Base-by-base conservation (phyloP, 1,140 invertebrate species). In the Platyscapa corneri region DNA sequence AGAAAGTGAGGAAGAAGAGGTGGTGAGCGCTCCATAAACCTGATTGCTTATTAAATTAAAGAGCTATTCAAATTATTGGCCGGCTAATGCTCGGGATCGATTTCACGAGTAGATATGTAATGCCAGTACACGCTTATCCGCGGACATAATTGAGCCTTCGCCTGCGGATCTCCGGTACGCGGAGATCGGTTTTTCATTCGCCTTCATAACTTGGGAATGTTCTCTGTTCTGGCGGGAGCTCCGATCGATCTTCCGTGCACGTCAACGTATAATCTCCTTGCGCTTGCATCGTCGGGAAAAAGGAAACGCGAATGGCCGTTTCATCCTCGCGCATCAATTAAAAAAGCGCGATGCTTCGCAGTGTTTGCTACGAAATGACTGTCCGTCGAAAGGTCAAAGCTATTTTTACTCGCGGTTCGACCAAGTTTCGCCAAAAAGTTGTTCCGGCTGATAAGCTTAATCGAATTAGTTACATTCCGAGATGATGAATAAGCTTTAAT, bases 21-120 rank as follows among this genome's bases (percentile, higher is more conserved):
- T 16, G 76, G 37, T 23, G 46, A 32, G 10, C 46, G 65, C 20
- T 42, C 42, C 42, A 42, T 82, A 75, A 83, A 83, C 16, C 53
- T 12, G 53, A 83, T 83, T 42, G 70, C 72, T 83, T 76, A 83
- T 83, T 76, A 83, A 75, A 83, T 83, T 76, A 83, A 64, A 83
- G 53, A 46, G 16, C 42, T 53, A 70, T 75, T 60, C 23, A 49
- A 75, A 75, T 82, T 42, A 75, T 60, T 53, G 67, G 0, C 18
- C 10, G 8, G 49, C 70, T 64, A 53, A 64, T 78, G n/a, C n/a
- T n/a, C n/a, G 32, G 34, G 49, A 75, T 82, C 70, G 34, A 82
- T 82, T 75, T 56, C 20, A 5, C 42, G 14, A 37, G 34, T 37
- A 56, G 78, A 39, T n/a, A 32, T 34, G 20, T 42, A 67, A 80